Conservation (phyloP, 2,113 vertebrate species). For the Chaetodon auriga region DNA sequence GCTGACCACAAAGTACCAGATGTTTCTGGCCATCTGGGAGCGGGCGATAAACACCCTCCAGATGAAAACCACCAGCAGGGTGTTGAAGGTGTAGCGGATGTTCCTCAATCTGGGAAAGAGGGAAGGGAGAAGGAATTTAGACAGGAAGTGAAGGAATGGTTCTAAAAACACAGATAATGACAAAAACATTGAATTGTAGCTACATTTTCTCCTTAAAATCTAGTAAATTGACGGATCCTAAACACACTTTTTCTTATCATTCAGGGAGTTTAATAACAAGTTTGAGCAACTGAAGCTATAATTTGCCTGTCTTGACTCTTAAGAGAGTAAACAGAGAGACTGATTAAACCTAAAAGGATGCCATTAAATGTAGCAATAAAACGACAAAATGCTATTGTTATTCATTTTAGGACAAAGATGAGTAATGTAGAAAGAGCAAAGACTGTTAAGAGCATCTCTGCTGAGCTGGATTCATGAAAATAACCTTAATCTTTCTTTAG, state of each 20-base stretch:
- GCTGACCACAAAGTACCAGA: slow-evolving; percentile 98
- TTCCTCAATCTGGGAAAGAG: slow-evolving; percentile 88
- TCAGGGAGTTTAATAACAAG: not conserved
- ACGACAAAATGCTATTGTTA: not conserved
- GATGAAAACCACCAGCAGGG: slow-evolving; percentile 90
- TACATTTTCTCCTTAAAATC: too few relatives aligned
- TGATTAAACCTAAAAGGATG: not conserved
- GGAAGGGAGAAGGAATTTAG: not conserved
- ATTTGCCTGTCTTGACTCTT: not conserved
- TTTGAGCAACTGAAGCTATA: not conserved
- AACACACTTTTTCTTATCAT: not conserved
- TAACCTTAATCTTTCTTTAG: too few relatives aligned
- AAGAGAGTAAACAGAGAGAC: not conserved
- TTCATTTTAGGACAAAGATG: not conserved
- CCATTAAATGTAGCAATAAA: not conserved
- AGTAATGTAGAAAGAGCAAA: not conserved
- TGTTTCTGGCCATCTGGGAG: slow-evolving; percentile 95
- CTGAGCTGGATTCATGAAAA: too few relatives aligned
- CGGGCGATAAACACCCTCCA: slow-evolving; percentile 96
- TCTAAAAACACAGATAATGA: not conserved
- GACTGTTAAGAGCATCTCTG: too few relatives aligned
- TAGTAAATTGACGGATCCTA: not conserved
- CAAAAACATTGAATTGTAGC: not conserved
- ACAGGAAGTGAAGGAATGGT: not conserved
- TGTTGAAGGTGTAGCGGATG: slow-evolving; percentile 94